Percentiles rank a stretch among this genome's conserved stretches.
Conservation (phyloP, 2,797 vertebrate genomes). For the Decapterus maruadsi region DNA sequence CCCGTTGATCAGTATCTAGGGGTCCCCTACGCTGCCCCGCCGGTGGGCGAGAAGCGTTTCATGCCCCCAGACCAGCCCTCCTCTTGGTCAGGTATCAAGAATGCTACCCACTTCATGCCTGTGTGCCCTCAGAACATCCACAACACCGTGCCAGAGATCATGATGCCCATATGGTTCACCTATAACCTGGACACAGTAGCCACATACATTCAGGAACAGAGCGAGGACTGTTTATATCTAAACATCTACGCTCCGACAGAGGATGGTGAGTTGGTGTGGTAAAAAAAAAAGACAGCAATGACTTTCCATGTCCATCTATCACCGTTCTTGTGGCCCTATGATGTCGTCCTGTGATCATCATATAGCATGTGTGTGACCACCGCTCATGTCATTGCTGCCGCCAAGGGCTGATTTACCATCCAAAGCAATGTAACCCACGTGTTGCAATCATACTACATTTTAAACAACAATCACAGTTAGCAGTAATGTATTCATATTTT, state of each 20-base stretch:
- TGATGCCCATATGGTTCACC: slow-evolving; percentile 96
- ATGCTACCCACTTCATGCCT: slow-evolving; percentile 92
- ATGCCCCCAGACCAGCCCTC: slow-evolving; percentile 92
- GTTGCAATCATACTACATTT: slow-evolving; percentile 29
- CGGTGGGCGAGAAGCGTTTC: slow-evolving; percentile 91
- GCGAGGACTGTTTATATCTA: slow-evolving; percentile 93
- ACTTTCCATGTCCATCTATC: slow-evolving; percentile 37
- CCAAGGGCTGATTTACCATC: slow-evolving; percentile 71
- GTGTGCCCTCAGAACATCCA: slow-evolving; percentile 95
- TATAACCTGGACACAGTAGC: slow-evolving; percentile 94
- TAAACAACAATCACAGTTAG: slow-evolving; percentile 26
- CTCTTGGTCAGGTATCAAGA: slow-evolving; percentile 91
- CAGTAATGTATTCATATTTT: slow-evolving; percentile 25
- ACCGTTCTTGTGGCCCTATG: slow-evolving; percentile 23
- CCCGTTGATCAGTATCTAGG: slow-evolving; percentile 91
- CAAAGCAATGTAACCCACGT: slow-evolving; percentile 47
- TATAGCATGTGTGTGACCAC: slow-evolving; percentile 54
- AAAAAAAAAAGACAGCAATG: slow-evolving; percentile 40
- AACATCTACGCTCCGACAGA: slow-evolving; percentile 94
- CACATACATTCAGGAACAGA: slow-evolving; percentile 94
- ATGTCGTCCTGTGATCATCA: slow-evolving; percentile 52
- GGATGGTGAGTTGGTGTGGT: slow-evolving; percentile 87
- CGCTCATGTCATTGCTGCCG: slow-evolving; percentile 62
- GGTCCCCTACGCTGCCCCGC: slow-evolving; percentile 91
- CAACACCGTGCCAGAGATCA: slow-evolving; percentile 92